These are phyloP conservation scores for Pseudomyrmex cubaensis DNA, from an alignment of 1,140 invertebrate genomes.

Conservation along the genomic window DNA sequence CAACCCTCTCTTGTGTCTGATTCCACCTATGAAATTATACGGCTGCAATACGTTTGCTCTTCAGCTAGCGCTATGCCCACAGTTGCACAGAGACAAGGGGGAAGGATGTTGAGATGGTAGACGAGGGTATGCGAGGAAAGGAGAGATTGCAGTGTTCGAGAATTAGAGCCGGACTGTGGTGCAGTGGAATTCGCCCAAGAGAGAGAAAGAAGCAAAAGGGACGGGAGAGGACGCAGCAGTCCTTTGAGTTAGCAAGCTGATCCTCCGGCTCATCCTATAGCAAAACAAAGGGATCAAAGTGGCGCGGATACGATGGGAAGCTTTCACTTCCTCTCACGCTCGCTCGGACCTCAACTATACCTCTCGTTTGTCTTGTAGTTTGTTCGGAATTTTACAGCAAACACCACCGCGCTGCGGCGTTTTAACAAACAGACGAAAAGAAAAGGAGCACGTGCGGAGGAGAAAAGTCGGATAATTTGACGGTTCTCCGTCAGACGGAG, in stretches of 20 bases:
- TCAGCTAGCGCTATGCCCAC: conserved; percentile 72
- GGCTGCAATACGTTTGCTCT: conserved; percentile 76
- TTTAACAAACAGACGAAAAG: conserved; percentile 63
- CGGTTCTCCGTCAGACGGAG: conserved; percentile 23
- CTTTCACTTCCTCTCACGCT: conserved; percentile 63
- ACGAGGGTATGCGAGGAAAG: neutral
- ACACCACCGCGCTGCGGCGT: conserved; percentile 66
- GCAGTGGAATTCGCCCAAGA: conserved; percentile 53
- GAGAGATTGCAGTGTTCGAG: conserved; percentile 24
- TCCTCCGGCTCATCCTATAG: conserved; percentile 75
- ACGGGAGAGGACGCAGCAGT: conserved; percentile 62
- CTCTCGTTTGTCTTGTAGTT: conserved; percentile 74
- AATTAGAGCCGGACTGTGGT: conserved; percentile 60
- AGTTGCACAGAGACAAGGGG: conserved; percentile 21
- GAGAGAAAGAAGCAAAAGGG: conserved; percentile 57
- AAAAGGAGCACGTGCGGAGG: neutral
- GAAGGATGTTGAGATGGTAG: neutral
- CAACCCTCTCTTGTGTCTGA: conserved; percentile 32
- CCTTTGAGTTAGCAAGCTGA: conserved; percentile 78
- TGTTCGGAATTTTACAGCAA: conserved; percentile 74
- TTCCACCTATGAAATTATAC: conserved; percentile 70
- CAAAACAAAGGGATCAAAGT: conserved; percentile 77
- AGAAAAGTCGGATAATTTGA: conserved; percentile 26
- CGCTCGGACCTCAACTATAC: conserved; percentile 49
- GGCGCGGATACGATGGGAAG: conserved; percentile 68